Evolutionary conservation across 2,888 invertebrate species (phyloP).

Genomic region (Tanypteryx hageni): DNA sequence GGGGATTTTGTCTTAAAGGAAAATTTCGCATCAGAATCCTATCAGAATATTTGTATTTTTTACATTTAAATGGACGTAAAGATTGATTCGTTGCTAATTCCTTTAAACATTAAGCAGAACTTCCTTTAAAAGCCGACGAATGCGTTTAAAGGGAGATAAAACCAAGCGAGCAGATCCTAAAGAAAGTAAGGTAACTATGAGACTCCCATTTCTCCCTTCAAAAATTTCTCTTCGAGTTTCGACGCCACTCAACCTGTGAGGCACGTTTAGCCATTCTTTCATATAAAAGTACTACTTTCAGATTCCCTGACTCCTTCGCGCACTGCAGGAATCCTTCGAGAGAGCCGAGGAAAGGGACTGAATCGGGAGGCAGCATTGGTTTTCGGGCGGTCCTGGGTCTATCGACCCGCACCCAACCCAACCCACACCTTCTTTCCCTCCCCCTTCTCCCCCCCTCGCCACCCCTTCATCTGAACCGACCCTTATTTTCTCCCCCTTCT

Average conservation of each 20-base stretch:
- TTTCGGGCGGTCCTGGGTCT: conserved; percentile 52
- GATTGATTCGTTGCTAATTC: no score
- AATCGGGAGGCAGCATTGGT: conserved; percentile 49
- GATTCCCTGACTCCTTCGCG: conserved; percentile 27
- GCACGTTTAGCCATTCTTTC: not conserved
- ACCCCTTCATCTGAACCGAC: not conserved
- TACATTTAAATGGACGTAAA: no score
- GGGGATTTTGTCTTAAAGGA: no score
- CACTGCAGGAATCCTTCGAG: conserved; percentile 48
- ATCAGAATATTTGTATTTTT: no score
- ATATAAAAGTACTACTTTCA: not conserved
- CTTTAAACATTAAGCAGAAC: no score
- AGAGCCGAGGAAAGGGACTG: not conserved
- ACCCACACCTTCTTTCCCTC: not conserved
- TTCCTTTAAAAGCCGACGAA: no score
- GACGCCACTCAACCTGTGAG: not conserved
- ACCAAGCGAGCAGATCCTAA: no score
- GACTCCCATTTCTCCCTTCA: not conserved
- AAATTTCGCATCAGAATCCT: no score
- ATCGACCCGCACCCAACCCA: conserved; percentile 35
- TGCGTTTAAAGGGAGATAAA: no score
- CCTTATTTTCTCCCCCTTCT: not conserved
- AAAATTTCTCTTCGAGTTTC: not conserved
- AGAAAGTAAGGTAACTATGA: no score
- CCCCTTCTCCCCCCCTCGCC: not conserved